Base-by-base conservation (phyloP, 2,888 invertebrate genomes). In the Temnothorax unifasciatus region DNA sequence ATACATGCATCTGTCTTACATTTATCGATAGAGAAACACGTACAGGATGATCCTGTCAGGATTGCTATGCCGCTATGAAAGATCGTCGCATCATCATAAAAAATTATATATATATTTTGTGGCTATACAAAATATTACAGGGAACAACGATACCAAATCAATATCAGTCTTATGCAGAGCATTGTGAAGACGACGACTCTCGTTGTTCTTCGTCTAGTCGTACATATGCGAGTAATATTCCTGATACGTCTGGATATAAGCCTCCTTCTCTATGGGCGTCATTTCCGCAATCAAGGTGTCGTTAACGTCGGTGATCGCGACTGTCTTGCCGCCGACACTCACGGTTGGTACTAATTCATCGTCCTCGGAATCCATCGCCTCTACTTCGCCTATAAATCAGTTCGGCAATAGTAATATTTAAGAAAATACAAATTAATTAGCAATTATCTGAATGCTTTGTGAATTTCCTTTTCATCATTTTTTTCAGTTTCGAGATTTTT, bases 181-280 rank as follows among this genome's bases (percentile, higher is more conserved):
- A 85, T 87, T 79, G 44, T 71, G 73, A 82, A 71, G 59, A 83
- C 47, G 73, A 85, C 64, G 73, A 85, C 64, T 68, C 68, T 52
- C 74, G 69, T 87, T 82, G 84, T 69, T 86, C 59, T 82, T 68
- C 4, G 74, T 88, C 95, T 95, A 98, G 95, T 97, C 98, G 93
- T 97, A 97, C 96, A 98, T 97, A 94, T 98, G 97, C 90, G 98
- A 97, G 95, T 98, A 99, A 95, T 98, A 97, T 95, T 99, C 99
- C 94, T 99, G 99, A 94, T 98, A 99, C 63, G 98, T 96, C 95
- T 98, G 97, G 91, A 99, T 99, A 95, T 99, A 99, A 57, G 97
- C 97, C 93, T 99, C 98, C 95, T 99, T 99, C 94, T 99, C 99
- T 5, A 97, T 96, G 29, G 98, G 97, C 13, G 98, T 97, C 99